phyloP scores from a whole-genome alignment of 2,113 vertebrate species.

The Hemichromis elongatus region DNA sequence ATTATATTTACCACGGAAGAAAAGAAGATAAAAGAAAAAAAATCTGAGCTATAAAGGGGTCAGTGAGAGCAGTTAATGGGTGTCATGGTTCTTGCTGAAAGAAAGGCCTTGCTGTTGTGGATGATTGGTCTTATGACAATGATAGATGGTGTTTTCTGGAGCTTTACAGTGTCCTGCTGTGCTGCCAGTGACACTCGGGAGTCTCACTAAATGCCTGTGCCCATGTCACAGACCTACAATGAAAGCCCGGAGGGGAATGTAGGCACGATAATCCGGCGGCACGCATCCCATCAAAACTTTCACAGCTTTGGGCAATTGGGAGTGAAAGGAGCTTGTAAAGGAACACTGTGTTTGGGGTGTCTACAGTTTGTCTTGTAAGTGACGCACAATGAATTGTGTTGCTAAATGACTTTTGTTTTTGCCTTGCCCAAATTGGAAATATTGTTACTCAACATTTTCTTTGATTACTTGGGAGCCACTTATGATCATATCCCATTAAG shows the following conservation, averaged over 20 bases:
- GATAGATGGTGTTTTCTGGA: slow-evolving; percentile 68
- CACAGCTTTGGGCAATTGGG: slow-evolving; percentile 30
- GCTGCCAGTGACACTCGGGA: slow-evolving; percentile 65
- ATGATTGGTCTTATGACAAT: slow-evolving; percentile 69
- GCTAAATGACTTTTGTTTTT: not conserved
- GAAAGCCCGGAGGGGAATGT: slow-evolving; percentile 37
- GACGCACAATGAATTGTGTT: not conserved
- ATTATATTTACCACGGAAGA: not conserved
- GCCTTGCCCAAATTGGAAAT: not conserved
- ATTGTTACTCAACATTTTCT: not conserved
- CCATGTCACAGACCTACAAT: slow-evolving; percentile 52
- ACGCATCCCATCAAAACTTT: slow-evolving; percentile 57
- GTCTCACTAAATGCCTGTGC: slow-evolving; percentile 57
- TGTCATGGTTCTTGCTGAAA: slow-evolving; percentile 48
- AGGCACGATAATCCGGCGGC: slow-evolving; percentile 59
- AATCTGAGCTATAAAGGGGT: slow-evolving; percentile 27
- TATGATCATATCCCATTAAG: not conserved
- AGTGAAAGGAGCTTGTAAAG: slow-evolving; percentile 23
- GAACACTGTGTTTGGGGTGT: not conserved
- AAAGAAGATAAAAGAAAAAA: slow-evolving; percentile 9
- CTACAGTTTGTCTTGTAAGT: not conserved
- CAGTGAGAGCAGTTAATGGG: slow-evolving; percentile 46
- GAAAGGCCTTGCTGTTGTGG: slow-evolving; percentile 59
- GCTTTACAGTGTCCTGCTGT: slow-evolving; percentile 56
- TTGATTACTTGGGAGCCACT: too few species aligned